Percentiles rank a stretch among this genome's conserved stretches.
phyloP scores from a whole-genome alignment of 2,888 invertebrate species.

The Tetranychus truncatus region DNA sequence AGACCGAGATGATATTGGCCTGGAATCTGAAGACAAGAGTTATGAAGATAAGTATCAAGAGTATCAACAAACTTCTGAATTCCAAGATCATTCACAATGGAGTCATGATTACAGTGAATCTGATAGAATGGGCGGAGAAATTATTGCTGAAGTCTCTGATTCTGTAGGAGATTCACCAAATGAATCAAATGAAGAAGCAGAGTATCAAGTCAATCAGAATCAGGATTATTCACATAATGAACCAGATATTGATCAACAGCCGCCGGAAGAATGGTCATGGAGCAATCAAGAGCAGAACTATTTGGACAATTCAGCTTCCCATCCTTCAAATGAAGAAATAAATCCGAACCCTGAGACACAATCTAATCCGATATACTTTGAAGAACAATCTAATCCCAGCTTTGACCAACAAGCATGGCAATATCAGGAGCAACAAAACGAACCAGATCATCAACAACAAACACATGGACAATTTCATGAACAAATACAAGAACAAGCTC shows the following conservation, averaged over 20 bases:
- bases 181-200: background rate
- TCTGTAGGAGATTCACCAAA: background rate
- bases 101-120: background rate
- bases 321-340: too few species aligned
- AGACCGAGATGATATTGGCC: background rate
- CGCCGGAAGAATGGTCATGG: background rate
- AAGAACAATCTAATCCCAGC: too few species aligned
- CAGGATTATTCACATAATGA: background rate
- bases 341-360: too few species aligned
- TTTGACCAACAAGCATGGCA: too few species aligned
- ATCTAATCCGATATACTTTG: too few species aligned
- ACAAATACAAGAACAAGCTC: background rate
- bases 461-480: background rate
- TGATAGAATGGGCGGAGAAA: background rate
- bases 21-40: background rate
- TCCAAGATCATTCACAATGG: background rate
- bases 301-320: too few species aligned
- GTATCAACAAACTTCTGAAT: background rate
- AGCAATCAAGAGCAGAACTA: background rate
- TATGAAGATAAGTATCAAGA: background rate
- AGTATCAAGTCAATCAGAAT: background rate
- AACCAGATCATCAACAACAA: background rate
- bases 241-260: background rate
- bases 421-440: too few species aligned
- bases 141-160: background rate